Percentiles rank a stretch among this genome's conserved stretches.
These are phyloP conservation scores for Dugesia japonica DNA, from an alignment of 2,888 invertebrate species.

Conservation along the genomic window DNA sequence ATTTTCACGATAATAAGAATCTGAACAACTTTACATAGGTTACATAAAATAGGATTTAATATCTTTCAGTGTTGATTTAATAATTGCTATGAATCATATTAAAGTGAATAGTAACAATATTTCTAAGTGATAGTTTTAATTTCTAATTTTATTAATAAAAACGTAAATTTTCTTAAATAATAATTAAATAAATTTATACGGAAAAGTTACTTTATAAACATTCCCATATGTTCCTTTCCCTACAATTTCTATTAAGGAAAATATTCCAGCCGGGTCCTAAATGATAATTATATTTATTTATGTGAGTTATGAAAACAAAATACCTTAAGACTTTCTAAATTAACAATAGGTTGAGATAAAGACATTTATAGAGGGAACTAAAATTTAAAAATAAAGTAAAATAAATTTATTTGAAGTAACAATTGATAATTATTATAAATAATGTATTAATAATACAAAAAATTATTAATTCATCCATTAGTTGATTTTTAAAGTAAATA, in stretches of 20 bases:
- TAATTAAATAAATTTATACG: too few relatives aligned
- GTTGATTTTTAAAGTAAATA: slow-evolving; percentile 20
- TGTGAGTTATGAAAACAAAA: neutral
- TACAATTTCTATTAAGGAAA: slow-evolving; percentile 97
- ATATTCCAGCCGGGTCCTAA: slow-evolving; percentile 98
- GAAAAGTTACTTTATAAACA: slow-evolving; percentile 73
- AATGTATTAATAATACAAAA: neutral
- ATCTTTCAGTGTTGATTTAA: too few relatives aligned
- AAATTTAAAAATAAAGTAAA: neutral
- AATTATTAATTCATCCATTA: slow-evolving; percentile 15
- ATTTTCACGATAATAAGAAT: too few relatives aligned
- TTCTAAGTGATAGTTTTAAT: too few relatives aligned
- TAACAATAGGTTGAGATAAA: neutral
- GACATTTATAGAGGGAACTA: neutral
- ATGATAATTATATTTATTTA: slow-evolving; percentile 39
- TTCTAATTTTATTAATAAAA: too few relatives aligned
- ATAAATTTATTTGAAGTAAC: too few relatives aligned
- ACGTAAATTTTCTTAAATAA: too few relatives aligned
- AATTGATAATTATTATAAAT: too few relatives aligned
- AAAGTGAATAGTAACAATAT: too few relatives aligned
- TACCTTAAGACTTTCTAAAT: slow-evolving; percentile 5
- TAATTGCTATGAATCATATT: too few relatives aligned
- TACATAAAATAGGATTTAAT: too few relatives aligned
- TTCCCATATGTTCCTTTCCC: slow-evolving; percentile 99
- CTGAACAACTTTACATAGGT: too few relatives aligned